phyloP scores from a whole-genome alignment of 2,797 vertebrate species.

The Lacerta agilis region DNA sequence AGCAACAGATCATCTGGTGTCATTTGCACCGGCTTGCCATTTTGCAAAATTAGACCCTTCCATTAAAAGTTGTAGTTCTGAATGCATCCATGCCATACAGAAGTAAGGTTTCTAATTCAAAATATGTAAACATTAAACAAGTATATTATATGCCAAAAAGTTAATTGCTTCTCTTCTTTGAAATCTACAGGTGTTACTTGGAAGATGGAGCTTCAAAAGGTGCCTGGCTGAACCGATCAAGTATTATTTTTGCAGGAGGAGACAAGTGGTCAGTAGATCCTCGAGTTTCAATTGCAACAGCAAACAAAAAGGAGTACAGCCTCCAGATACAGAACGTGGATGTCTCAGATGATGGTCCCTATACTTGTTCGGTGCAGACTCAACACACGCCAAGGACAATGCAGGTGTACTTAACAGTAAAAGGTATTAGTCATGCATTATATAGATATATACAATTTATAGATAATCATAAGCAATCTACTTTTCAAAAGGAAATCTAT shows the following conservation, averaged over 20 bases:
- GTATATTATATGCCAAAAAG: not conserved
- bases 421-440: constrained; percentile 79
- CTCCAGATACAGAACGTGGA: constrained; percentile 98
- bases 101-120: not conserved
- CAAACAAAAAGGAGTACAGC: constrained; percentile 95
- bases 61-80: not conserved
- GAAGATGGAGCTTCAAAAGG: constrained; percentile 97
- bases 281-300: constrained; percentile 93
- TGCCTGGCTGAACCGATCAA: constrained; percentile 98
- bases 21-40: not conserved
- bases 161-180: constrained; percentile 9
- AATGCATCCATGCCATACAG: not conserved
- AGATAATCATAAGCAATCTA: not conserved
- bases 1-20: not conserved
- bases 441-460: not conserved
- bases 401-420: constrained; percentile 94
- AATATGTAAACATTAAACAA: not conserved
- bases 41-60: not conserved
- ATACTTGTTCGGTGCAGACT: constrained; percentile 97
- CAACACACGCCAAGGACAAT: constrained; percentile 91
- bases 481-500: not conserved
- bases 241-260: constrained; percentile 95
- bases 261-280: constrained; percentile 99
- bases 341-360: constrained; percentile 92
- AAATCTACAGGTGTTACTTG: constrained; percentile 89